Conservation (phyloP, 2,797 vertebrate species). For the Octomys mimax region DNA sequence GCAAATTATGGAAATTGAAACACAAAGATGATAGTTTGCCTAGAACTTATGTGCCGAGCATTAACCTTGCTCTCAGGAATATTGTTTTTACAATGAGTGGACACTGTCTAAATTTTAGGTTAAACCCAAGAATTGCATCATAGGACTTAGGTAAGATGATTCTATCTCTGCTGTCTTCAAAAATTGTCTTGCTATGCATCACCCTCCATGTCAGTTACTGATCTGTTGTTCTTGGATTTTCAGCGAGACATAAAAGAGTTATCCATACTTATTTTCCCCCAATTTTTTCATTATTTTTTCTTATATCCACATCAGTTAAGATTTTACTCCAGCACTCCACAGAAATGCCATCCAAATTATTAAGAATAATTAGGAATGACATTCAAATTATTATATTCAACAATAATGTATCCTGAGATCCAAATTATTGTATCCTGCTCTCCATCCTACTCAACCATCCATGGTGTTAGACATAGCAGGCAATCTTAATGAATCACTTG, state of each 20-base stretch:
- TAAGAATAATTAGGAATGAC: background rate
- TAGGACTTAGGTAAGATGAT: background rate
- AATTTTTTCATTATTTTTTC: background rate
- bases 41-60: background rate
- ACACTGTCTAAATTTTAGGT: background rate
- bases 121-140: conserved; percentile 22
- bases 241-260: conserved; percentile 30
- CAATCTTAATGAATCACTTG: conserved; percentile 5
- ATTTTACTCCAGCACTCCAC: background rate
- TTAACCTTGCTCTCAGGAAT: conserved; percentile 48
- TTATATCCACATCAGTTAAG: background rate
- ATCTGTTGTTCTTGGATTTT: background rate
- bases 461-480: background rate
- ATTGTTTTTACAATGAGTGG: conserved; percentile 1
- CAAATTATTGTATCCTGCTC: background rate
- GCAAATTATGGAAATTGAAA: conserved; percentile 37
- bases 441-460: background rate
- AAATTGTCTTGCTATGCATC: background rate
- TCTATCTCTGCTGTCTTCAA: background rate
- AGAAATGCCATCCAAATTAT: background rate
- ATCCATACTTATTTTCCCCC: background rate
- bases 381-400: background rate
- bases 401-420: background rate
- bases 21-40: conserved; percentile 6
- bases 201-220: background rate